A percentile compares a stretch with the other conserved stretches of the same genome.
Evolutionary conservation across 1,140 invertebrate genomes (phyloP).

Genomic region (Eufriesea mexicana): DNA sequence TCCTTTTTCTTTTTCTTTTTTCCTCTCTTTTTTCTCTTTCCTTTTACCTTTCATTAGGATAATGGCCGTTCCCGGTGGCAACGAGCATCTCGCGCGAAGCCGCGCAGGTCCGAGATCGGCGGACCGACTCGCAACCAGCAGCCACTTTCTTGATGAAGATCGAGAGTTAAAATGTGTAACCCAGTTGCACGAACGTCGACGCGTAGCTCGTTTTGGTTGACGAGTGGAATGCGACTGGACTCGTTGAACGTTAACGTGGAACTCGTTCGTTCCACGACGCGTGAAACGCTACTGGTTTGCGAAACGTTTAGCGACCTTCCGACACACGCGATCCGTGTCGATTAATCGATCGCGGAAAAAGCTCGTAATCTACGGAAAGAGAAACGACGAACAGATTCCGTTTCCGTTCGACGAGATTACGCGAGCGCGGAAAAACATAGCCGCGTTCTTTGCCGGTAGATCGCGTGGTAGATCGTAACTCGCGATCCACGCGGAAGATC

Average conservation of each 20-base stretch:
- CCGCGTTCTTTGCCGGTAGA: no score
- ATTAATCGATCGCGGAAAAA: background rate
- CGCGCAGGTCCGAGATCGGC: no score
- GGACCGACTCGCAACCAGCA: no score
- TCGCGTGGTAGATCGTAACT: no score
- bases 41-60: background rate
- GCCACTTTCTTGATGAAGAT: conserved; percentile 16
- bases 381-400: no score
- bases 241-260: background rate
- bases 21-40: no score
- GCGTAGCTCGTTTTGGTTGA: conserved; percentile 26
- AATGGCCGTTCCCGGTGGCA: background rate
- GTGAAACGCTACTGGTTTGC: background rate
- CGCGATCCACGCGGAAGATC: no score
- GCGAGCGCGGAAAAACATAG: no score
- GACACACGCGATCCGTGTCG: no score
- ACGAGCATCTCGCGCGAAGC: background rate
- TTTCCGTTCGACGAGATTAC: no score
- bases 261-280: background rate
- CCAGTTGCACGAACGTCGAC: background rate
- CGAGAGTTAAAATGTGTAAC: conserved; percentile 9
- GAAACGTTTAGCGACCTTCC: background rate
- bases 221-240: conserved; percentile 27
- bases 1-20: no score
- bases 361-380: no score